These are phyloP conservation scores for Zapus hudsonius DNA, from an alignment of 2,113 vertebrate genomes.

Conservation along the genomic window DNA sequence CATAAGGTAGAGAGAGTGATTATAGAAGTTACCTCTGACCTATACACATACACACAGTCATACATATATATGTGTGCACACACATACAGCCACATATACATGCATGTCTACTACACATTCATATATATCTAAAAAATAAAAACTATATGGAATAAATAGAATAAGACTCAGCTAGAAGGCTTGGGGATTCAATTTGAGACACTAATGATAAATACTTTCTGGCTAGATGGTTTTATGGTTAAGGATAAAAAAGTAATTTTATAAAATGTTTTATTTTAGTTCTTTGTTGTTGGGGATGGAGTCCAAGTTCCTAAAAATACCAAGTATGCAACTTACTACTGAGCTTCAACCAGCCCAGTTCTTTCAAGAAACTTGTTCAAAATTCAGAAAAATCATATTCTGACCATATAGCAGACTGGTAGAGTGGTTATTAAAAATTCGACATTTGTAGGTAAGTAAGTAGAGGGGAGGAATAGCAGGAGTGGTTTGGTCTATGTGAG, in stretches of 20 bases:
- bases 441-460: too few relatives aligned
- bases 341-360: background rate
- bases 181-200: conserved; percentile 24
- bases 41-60: too few relatives aligned
- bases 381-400: conserved; percentile 47
- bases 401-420: background rate
- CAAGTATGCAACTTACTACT: background rate
- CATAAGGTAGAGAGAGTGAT: too few relatives aligned
- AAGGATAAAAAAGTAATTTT: conserved; percentile 10
- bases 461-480: too few relatives aligned
- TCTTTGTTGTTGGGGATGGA: background rate
- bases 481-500: too few relatives aligned
- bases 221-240: background rate
- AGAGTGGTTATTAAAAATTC: background rate
- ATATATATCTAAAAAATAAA: background rate
- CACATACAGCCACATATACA: too few relatives aligned
- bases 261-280: background rate
- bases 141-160: background rate
- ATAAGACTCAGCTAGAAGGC: background rate
- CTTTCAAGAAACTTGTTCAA: conserved; percentile 27
- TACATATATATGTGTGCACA: too few relatives aligned
- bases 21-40: too few relatives aligned
- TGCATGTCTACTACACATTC: too few relatives aligned
- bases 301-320: background rate
- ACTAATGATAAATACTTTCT: background rate